Percentiles rank a stretch among this genome's conserved stretches.
phyloP scores from a whole-genome alignment of 2,113 vertebrate species.

The Archilochus colubris region DNA sequence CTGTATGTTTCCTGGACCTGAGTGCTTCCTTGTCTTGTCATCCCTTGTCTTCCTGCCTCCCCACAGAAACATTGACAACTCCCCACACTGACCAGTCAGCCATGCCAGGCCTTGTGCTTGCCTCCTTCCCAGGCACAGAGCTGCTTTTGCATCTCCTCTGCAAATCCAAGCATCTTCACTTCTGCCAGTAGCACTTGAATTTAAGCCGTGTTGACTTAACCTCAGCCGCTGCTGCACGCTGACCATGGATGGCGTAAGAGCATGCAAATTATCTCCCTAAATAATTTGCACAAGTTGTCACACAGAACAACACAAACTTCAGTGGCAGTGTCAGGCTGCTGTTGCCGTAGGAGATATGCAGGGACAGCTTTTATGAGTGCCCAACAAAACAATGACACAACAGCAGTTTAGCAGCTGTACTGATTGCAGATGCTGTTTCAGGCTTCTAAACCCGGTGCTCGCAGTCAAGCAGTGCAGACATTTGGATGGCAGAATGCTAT shows the following conservation, averaged over 20 bases:
- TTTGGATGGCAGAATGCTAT: not conserved
- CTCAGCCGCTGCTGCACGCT: not conserved
- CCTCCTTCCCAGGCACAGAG: not conserved
- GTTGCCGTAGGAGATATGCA: not conserved
- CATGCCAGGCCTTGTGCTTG: accelerated
- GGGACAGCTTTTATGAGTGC: not conserved
- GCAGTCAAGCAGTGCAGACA: not conserved
- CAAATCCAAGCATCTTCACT: not conserved
- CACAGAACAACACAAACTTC: not conserved
- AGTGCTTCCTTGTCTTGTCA: not conserved
- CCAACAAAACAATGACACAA: accelerated
- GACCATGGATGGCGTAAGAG: not conserved
- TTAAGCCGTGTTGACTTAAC: not conserved
- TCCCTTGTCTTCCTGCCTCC: not conserved
- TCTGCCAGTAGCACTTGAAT: not conserved
- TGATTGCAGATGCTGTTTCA: not conserved
- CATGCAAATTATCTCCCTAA: not conserved
- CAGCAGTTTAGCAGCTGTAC: not conserved
- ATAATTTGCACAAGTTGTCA: not conserved
- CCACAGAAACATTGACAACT: not conserved
- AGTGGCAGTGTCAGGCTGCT: not conserved
- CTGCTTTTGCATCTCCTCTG: not conserved
- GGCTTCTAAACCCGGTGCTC: not conserved
- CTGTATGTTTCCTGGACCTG: accelerated
- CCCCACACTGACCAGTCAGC: not conserved